Evolutionary conservation across 1,140 invertebrate species (phyloP), one percentile per base, ranked within the genome.

Genomic region (Cardiocondyla obscurior): DNA sequence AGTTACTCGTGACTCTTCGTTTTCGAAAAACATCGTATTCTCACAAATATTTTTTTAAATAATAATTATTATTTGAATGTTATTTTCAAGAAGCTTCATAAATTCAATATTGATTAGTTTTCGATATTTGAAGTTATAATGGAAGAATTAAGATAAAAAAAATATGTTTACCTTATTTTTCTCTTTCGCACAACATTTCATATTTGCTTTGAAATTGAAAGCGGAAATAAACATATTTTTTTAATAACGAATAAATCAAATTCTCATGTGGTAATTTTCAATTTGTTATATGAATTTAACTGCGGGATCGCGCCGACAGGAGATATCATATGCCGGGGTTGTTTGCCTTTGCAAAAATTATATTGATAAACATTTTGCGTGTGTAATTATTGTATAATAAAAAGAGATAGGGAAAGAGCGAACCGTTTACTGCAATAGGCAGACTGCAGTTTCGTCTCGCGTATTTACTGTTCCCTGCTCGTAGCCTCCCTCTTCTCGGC

Each of bases 271-370:
- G 44, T 30, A 49, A 16, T 60, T 76, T 74, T 74, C 44, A 36
- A 42, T 60, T 74, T 57, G 39, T 57, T 60, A 64, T 60, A 64
- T 36, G 16, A 44, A 42, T n/a, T 25, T 36, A 77, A 77, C 39
- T n/a, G n/a, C 14, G 65, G 39, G 25, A 4, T 16, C 12, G 28
- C 16, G 12, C 30, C 36, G 33, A 28, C 49, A 22, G 33, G 28
- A 53, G 53, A 16, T 51, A 65, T n/a, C n/a, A n/a, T n/a, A 65
- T 39, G 10, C 14, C 14, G 60, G 5, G 60, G 2, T 64, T n/a
- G 49, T 77, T 53, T 33, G 44, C 44, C 67, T 77, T 65, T 53
- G 53, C 12, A 36, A 51, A 16, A 33, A 22, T 77, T 51, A n/a
- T 58, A 64, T 65, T 42, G 39, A 55, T 49, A 6, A 55, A 6